Percentiles rank a stretch among this genome's conserved stretches.
Conservation (phyloP, 2,113 vertebrate genomes). For the Blennius ocellaris region DNA sequence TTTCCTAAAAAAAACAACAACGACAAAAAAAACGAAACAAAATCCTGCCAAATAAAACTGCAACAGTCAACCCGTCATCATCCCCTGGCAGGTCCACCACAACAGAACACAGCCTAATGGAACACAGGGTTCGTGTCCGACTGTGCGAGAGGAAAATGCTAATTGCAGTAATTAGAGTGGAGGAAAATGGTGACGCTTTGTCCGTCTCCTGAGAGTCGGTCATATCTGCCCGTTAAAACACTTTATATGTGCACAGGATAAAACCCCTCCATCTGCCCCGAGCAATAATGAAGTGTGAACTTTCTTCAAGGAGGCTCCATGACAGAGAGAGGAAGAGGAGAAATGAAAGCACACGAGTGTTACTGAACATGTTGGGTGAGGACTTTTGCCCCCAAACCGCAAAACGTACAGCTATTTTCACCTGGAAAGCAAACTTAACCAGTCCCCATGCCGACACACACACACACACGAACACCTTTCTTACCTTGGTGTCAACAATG, state of each 20-base stretch:
- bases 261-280: constrained; percentile 3
- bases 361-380: neutral
- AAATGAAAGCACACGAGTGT: no score
- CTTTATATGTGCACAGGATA: neutral
- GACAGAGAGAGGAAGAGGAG: no score
- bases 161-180: constrained; percentile 28
- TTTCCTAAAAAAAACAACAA: no score
- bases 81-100: neutral
- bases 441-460: constrained; percentile 8
- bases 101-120: constrained; percentile 24
- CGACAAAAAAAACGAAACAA: no score
- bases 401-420: neutral
- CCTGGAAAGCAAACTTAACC: constrained; percentile 1
- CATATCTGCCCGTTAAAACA: neutral
- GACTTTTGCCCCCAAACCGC: neutral
- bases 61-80: constrained; percentile 3
- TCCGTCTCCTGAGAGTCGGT: neutral
- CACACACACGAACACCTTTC: constrained; percentile 39
- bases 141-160: constrained; percentile 12
- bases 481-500: constrained; percentile 93
- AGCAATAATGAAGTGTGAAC: neutral
- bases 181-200: constrained; percentile 18
- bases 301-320: no score
- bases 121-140: constrained; percentile 8
- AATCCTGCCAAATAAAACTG: neutral